Conservation (phyloP, 2,797 vertebrate species). For the Channa striata region DNA sequence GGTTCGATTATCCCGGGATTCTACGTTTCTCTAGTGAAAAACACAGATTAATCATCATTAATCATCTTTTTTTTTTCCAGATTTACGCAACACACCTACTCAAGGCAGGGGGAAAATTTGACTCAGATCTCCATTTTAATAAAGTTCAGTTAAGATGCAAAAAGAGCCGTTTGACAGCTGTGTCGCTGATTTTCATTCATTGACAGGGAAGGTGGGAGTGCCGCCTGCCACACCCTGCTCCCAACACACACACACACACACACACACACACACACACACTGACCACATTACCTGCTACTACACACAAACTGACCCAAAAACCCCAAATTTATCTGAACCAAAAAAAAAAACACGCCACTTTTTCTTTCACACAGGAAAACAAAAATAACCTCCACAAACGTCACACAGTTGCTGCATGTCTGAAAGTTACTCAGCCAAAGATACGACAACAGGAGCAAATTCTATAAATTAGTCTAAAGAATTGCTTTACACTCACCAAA, state of each 20-base stretch:
- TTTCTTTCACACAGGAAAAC: background rate
- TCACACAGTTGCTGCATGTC: fast-evolving
- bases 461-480: too few species aligned
- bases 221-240: slow-evolving; percentile 71
- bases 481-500: background rate
- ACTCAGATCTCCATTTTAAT: background rate
- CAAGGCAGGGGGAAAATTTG: background rate
- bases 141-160: background rate
- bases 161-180: slow-evolving; percentile 16
- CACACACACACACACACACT: slow-evolving; percentile 16
- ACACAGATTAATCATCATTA: too few species aligned
- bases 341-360: fast-evolving
- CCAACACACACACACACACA: slow-evolving; percentile 29
- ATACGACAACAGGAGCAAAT: background rate
- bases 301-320: slow-evolving; percentile 12
- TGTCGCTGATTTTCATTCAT: slow-evolving; percentile 66
- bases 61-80: background rate
- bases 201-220: slow-evolving; percentile 72
- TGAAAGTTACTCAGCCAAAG: background rate
- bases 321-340: background rate
- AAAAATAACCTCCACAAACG: background rate
- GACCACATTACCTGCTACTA: background rate
- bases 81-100: slow-evolving; percentile 5
- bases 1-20: background rate
- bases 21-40: background rate